Percentiles rank a stretch among this genome's conserved stretches.
Conservation (phyloP, 2,113 vertebrate genomes). For the Elaphurus davidianus region DNA sequence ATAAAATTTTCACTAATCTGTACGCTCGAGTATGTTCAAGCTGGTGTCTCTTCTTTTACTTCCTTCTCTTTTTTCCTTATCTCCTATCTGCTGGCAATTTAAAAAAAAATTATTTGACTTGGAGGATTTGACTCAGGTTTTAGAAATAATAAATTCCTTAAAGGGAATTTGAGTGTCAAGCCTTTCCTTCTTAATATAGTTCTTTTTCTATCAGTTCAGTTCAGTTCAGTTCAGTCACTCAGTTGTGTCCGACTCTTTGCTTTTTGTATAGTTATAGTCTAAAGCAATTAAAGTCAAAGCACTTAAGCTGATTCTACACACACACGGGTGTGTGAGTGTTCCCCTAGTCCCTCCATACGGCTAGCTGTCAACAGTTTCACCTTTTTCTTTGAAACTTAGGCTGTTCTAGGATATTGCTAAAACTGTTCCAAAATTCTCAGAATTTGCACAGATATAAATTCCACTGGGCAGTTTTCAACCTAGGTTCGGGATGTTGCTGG, state of each 20-base stretch:
- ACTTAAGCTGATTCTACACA: neutral
- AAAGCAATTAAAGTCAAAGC: neutral
- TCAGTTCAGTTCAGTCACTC: too few relatives aligned
- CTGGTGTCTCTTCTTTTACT: neutral
- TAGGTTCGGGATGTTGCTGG: neutral
- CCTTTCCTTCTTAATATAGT: neutral
- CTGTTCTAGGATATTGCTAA: neutral
- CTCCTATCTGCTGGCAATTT: neutral
- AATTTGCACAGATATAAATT: neutral
- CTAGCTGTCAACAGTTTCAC: neutral
- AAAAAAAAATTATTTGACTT: neutral
- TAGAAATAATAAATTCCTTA: neutral
- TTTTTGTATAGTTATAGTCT: neutral
- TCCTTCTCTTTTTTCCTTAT: neutral
- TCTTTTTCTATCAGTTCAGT: neutral
- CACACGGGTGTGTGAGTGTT: fast-evolving
- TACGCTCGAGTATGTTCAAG: neutral
- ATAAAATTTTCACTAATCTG: neutral
- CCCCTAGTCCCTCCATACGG: neutral
- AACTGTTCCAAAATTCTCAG: neutral
- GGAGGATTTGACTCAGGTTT: neutral
- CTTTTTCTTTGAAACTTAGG: neutral
- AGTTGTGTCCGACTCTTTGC: too few relatives aligned
- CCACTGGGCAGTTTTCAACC: neutral
- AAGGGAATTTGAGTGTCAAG: neutral